A percentile compares a stretch with the other conserved stretches of the same genome.
Conservation (phyloP, 2,888 invertebrate species). For the Phania funesta region DNA sequence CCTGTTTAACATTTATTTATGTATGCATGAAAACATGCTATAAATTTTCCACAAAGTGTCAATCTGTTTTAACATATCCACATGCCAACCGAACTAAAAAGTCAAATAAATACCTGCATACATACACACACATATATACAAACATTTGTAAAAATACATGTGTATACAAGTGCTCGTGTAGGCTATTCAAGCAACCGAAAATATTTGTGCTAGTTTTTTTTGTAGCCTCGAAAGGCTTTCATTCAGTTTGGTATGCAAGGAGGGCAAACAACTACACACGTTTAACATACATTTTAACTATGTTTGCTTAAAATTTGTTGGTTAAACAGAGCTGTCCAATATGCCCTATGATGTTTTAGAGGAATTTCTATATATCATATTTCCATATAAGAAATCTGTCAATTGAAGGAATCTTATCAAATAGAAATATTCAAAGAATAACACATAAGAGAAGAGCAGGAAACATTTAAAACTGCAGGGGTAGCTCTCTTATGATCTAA, state of each 20-base stretch:
- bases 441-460: no score
- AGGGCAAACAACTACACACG: background rate
- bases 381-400: background rate
- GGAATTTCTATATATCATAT: background rate
- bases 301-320: background rate
- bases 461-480: no score
- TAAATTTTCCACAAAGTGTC: constrained; percentile 44
- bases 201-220: constrained; percentile 11
- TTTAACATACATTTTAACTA: background rate
- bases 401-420: no score
- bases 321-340: constrained; percentile 29
- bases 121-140: background rate
- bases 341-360: background rate
- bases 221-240: background rate
- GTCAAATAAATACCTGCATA: background rate
- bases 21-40: constrained; percentile 24
- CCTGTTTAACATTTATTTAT: background rate
- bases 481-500: no score
- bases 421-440: no score
- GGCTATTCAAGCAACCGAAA: constrained; percentile 15
- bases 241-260: background rate
- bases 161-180: background rate
- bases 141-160: background rate
- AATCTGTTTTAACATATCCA: constrained; percentile 39
- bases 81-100: constrained; percentile 26